phyloP scores from a whole-genome alignment of 1,140 invertebrate genomes.

The Neodiprion fabricii region DNA sequence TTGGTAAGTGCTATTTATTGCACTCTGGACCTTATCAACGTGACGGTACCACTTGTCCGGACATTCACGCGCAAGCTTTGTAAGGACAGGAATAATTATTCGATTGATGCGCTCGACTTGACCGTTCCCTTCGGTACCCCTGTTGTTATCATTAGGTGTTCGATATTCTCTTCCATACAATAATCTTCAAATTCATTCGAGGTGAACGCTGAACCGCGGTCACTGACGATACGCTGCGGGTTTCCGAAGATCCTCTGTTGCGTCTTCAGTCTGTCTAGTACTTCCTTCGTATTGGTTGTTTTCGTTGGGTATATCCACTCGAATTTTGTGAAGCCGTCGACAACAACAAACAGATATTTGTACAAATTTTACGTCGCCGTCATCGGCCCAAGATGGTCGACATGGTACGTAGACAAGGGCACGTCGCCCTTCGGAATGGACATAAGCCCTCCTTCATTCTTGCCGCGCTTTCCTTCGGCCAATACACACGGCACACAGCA shows the following conservation, averaged over 20 bases:
- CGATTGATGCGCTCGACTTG: conserved; percentile 33
- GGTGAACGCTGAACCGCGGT: conserved; percentile 23
- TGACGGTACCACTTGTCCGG: conserved; percentile 42
- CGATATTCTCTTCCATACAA: conserved; percentile 35
- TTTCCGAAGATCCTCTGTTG: conserved; percentile 20
- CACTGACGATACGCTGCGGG: conserved; percentile 18
- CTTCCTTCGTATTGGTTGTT: conserved; percentile 32
- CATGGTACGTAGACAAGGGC: conserved; percentile 42
- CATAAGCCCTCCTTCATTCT: conserved; percentile 33
- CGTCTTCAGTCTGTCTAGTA: conserved; percentile 14
- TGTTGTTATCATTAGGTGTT: conserved; percentile 33
- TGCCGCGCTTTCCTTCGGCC: conserved; percentile 14
- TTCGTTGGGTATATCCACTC: conserved; percentile 38
- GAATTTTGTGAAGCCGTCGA: conserved; percentile 39
- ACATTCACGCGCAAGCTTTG: conserved; percentile 33
- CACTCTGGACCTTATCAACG: conserved; percentile 38
- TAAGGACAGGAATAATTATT: conserved; percentile 33
- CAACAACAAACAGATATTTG: conserved; percentile 37
- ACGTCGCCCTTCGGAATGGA: conserved; percentile 26
- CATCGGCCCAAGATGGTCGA: conserved; percentile 51
- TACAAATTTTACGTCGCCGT: conserved; percentile 38
- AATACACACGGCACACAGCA: conserved; percentile 15
- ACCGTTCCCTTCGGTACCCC: conserved; percentile 26
- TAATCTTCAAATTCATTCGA: conserved; percentile 22
- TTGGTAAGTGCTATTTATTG: conserved; percentile 42